These are phyloP conservation scores for Drosophila asahinai DNA, from an alignment of 1,140 invertebrate genomes.

Conservation along the genomic window DNA sequence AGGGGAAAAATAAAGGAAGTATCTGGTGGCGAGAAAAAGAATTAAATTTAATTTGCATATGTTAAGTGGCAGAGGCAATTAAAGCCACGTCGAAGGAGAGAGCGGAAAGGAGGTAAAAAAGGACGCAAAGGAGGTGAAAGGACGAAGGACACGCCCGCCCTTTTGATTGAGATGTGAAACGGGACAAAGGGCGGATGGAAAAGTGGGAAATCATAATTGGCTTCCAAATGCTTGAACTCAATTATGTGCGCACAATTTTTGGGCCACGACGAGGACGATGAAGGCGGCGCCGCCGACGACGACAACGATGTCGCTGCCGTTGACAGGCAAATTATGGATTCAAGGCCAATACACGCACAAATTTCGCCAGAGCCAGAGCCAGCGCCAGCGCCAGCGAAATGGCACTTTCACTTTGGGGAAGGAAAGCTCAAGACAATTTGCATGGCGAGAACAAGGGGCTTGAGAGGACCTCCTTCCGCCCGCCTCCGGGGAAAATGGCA, in stretches of 20 bases:
- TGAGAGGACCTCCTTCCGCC: slow-evolving; percentile 6
- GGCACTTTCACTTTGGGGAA: slow-evolving; percentile 74
- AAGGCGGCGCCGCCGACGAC: slow-evolving; percentile 5
- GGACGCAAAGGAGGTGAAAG: slow-evolving; percentile 11
- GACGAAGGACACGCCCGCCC: slow-evolving; percentile 31
- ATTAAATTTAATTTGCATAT: slow-evolving; percentile 81
- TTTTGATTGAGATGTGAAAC: slow-evolving; percentile 74
- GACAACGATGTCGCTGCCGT: slow-evolving; percentile 51
- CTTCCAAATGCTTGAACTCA: slow-evolving; percentile 82
- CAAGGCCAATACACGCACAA: slow-evolving; percentile 63
- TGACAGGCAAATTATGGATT: slow-evolving; percentile 83
- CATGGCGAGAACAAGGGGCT: slow-evolving; percentile 53
- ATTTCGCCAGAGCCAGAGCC: slow-evolving; percentile 19
- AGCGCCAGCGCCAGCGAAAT: slow-evolving; percentile 45
- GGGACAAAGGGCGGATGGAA: slow-evolving; percentile 23
- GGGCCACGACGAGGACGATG: slow-evolving; percentile 21
- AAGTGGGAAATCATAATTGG: slow-evolving; percentile 81
- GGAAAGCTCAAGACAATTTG: slow-evolving; percentile 74
- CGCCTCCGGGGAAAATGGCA: slow-evolving; percentile 13
- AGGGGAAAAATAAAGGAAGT: background rate
- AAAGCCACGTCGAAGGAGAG: slow-evolving; percentile 39
- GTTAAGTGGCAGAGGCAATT: slow-evolving; percentile 82
- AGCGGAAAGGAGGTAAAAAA: background rate
- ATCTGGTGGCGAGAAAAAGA: slow-evolving; percentile 33
- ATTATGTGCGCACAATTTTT: slow-evolving; percentile 79